Evolutionary conservation across 2,888 invertebrate genomes (phyloP).

Genomic region (Plebejus argus): DNA sequence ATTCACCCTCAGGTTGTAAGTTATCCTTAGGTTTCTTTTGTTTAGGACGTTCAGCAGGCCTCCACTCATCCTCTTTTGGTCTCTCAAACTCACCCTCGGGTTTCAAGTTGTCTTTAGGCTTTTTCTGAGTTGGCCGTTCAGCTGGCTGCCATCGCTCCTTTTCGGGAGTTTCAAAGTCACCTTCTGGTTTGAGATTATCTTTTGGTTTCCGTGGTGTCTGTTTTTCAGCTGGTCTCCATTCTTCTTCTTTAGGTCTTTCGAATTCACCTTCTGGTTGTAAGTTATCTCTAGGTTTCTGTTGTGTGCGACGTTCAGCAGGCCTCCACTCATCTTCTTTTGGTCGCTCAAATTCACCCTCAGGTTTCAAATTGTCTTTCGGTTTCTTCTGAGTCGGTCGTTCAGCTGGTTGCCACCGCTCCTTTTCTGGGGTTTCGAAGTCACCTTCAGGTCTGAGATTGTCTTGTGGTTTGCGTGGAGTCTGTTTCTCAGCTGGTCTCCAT

Average conservation of each 20-base stretch:
- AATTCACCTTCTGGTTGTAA: constrained; percentile 73
- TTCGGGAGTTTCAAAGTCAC: constrained; percentile 77
- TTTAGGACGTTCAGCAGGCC: constrained; percentile 56
- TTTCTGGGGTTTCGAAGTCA: constrained; percentile 57
- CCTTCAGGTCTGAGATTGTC: constrained; percentile 82
- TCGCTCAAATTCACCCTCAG: constrained; percentile 80
- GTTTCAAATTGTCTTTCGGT: constrained; percentile 78
- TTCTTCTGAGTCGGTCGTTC: constrained; percentile 55
- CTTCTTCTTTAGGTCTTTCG: constrained; percentile 59
- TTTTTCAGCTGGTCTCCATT: constrained; percentile 61
- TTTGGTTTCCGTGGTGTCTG: constrained; percentile 52
- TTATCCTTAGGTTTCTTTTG: constrained; percentile 76
- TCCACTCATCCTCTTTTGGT: constrained; percentile 51
- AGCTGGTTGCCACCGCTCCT: constrained; percentile 50
- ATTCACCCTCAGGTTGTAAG: constrained; percentile 74
- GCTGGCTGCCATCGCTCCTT: constrained; percentile 63
- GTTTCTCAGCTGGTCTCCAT: constrained; percentile 59
- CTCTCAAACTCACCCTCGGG: constrained; percentile 80
- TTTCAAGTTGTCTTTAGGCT: constrained; percentile 78
- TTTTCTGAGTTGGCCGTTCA: constrained; percentile 62
- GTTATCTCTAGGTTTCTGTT: constrained; percentile 57
- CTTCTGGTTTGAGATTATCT: constrained; percentile 78
- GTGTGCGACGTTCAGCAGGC: constrained; percentile 74
- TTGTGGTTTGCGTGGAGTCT: constrained; percentile 48
- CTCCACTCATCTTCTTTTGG: constrained; percentile 62